Evolutionary conservation across 2,113 vertebrate genomes (phyloP), one percentile per base, ranked within the genome.

Genomic region (Macquaria australasica): DNA sequence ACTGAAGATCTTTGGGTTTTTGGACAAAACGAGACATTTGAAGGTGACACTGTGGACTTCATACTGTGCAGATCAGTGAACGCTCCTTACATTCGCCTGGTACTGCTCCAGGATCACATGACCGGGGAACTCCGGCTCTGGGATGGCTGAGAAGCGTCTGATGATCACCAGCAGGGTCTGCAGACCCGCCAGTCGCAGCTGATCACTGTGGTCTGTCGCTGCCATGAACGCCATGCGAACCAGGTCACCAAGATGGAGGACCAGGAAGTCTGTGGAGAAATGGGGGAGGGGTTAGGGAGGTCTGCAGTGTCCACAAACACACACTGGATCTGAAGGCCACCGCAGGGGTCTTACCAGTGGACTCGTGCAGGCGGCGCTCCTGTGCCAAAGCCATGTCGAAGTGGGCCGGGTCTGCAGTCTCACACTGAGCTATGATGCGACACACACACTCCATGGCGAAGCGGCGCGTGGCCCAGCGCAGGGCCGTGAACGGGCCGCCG

Each of bases 201-300:
- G 96, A 56, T 98, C 95, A n/a, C 97, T 97, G 79, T 97, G 96
- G 92, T 99, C 98, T 43, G 98, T 99, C 48, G 98, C 97, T 72
- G 98, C 97, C 97, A 99, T 99, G 90, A 99, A 99, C 39, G 98
- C 97, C 98, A 99, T 98, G 41, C 98, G 97, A 64, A 99, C 96
- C 94, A 99, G 95, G 60, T 98, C 97, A 15, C 96, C 96, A 73
- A 99, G 96, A 91, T 99, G 97, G 28, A 98, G 93, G 20, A 99
- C 97, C 88, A 99, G 93, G 92, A 97, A 98, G 89, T 99, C 98
- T 96, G 93, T 67, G 64, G 55, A 48, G 86, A 20, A 79, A 82
- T 53, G 66, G 3, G 14, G 1, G 34, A 45, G 21, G 16, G 45
- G 45, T 83, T 34, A 81, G 0, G 0, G 20, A 23, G 31, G 37